Evolutionary conservation across 2,797 vertebrate genomes (phyloP).

Genomic region (Gallinago solitaria): DNA sequence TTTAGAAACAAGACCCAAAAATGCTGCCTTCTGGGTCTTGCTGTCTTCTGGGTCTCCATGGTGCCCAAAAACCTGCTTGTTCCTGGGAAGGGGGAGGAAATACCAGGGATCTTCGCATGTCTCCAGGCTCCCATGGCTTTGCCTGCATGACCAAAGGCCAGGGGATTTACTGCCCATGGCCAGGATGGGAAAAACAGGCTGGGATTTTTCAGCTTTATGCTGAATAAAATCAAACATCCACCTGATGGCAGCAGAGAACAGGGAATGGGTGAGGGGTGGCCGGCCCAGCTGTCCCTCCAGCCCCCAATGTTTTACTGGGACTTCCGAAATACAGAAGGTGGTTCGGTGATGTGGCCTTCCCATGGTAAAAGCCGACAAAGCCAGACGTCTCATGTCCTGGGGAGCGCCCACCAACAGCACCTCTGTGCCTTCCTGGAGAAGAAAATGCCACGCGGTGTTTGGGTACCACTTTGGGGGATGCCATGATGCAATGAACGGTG

Average conservation of each 20-base stretch:
- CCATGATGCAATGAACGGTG: accelerated
- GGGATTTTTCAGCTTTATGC: not conserved
- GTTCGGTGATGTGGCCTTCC: not conserved
- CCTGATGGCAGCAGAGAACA: conserved; percentile 65
- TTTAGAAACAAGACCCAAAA: not conserved
- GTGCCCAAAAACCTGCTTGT: not conserved
- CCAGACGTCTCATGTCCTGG: accelerated
- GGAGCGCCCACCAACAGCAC: not conserved
- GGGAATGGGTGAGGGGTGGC: not conserved
- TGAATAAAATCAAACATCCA: conserved; percentile 3
- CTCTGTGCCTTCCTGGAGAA: not conserved
- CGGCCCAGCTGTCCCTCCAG: accelerated
- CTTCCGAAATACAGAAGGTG: accelerated
- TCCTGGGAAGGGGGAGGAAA: accelerated
- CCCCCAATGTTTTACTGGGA: accelerated
- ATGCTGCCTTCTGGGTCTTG: not conserved
- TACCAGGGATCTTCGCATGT: accelerated
- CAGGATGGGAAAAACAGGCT: accelerated
- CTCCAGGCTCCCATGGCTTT: not conserved
- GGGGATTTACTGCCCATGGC: accelerated
- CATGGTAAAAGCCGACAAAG: accelerated
- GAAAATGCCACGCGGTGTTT: accelerated
- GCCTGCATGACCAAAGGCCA: accelerated
- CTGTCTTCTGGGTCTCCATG: accelerated
- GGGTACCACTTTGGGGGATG: not conserved